Percentiles rank a stretch among this genome's conserved stretches.
Evolutionary conservation across 2,113 vertebrate species (phyloP).

Genomic region (Mesoclemmys tuberculata): DNA sequence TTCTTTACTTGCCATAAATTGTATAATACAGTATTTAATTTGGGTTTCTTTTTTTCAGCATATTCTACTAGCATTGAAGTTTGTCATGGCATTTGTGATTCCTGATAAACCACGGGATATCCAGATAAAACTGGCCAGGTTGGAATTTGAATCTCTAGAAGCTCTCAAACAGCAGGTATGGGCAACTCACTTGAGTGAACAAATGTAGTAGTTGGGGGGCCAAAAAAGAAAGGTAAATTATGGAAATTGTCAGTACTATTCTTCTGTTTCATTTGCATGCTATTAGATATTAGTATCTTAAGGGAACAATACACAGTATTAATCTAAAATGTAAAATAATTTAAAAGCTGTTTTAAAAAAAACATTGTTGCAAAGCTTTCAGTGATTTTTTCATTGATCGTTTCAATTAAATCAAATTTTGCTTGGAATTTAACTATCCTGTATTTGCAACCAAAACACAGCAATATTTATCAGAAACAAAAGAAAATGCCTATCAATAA

Average conservation of each 20-base stretch:
- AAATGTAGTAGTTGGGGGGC: background rate
- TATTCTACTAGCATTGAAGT: slow-evolving; percentile 89
- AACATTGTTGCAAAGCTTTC: background rate
- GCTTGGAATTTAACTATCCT: background rate
- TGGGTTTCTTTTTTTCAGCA: slow-evolving; percentile 82
- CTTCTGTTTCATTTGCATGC: background rate
- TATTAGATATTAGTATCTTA: background rate
- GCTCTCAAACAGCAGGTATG: slow-evolving; percentile 96
- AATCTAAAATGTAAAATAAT: background rate
- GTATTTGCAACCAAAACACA: background rate
- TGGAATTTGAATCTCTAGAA: slow-evolving; percentile 95
- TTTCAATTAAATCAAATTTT: background rate
- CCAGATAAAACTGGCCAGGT: slow-evolving; percentile 85
- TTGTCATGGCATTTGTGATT: slow-evolving; percentile 92
- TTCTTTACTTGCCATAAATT: background rate
- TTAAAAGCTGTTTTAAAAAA: background rate
- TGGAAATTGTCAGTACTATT: background rate
- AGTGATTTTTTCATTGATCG: background rate
- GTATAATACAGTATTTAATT: background rate
- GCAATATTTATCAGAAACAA: background rate
- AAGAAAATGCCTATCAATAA: background rate
- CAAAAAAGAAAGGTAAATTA: background rate
- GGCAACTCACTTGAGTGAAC: background rate
- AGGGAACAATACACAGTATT: background rate
- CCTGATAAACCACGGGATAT: slow-evolving; percentile 93